A percentile compares a stretch with the other conserved stretches of the same genome.
Conservation (phyloP, 2,888 invertebrate genomes). For the Neria commutata region DNA sequence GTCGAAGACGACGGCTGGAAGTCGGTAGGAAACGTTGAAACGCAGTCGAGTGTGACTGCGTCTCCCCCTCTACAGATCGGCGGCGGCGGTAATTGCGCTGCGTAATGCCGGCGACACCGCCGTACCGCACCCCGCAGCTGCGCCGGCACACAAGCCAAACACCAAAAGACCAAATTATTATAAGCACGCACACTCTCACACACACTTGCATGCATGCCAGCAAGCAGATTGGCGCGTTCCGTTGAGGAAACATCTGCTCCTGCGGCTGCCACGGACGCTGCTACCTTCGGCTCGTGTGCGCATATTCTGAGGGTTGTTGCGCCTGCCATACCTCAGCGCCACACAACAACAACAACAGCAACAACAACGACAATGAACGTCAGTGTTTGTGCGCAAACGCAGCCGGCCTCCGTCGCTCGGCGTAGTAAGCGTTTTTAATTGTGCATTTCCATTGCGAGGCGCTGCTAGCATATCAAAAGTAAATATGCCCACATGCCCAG, state of each 20-base stretch:
- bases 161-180: too few relatives aligned
- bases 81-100: slow-evolving; percentile 36
- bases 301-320: slow-evolving; percentile 40
- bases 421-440: slow-evolving; percentile 39
- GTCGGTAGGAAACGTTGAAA: slow-evolving; percentile 17
- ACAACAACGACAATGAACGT: too few relatives aligned
- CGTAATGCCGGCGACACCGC: slow-evolving; percentile 16
- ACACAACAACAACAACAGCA: too few relatives aligned
- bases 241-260: slow-evolving; percentile 57
- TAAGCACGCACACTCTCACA: slow-evolving; percentile 8
- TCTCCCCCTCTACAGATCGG: slow-evolving; percentile 28
- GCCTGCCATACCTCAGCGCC: slow-evolving; percentile 20
- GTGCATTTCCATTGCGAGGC: slow-evolving; percentile 38
- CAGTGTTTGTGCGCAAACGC: slow-evolving; percentile 30
- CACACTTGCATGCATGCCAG: slow-evolving; percentile 10
- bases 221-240: slow-evolving; percentile 54
- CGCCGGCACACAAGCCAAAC: slow-evolving; percentile 18
- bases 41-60: slow-evolving; percentile 40
- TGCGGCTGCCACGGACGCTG: slow-evolving; percentile 29
- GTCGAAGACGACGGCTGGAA: slow-evolving; percentile 33
- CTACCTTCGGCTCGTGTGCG: slow-evolving; percentile 32
- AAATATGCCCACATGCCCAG: slow-evolving; percentile 24
- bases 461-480: slow-evolving; percentile 43
- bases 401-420: slow-evolving; percentile 27
- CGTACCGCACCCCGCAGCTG: too few relatives aligned